Base-by-base conservation (phyloP, 2,113 vertebrate species). In the Thunnus thynnus region DNA sequence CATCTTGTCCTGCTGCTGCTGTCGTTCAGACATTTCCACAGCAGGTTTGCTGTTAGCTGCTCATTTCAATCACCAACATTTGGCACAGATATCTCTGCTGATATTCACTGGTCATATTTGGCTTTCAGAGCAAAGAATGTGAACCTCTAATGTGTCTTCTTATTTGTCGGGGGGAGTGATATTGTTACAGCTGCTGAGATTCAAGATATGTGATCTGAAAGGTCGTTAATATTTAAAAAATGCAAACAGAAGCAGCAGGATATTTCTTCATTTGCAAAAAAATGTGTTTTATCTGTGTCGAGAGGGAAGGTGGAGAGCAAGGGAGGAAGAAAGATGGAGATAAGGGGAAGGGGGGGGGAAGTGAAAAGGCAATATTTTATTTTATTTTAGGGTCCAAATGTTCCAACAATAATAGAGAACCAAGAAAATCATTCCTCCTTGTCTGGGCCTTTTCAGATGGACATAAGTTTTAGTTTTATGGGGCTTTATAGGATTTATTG, bases 181-280 rank as follows among this genome's bases (percentile, higher is more conserved):
- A 27, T 22, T 58, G 14, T 25, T 44, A 11, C 18, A 17, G 48
- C 25, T 56, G 27, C 27, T 44, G 74, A 14, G 30, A 55, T 78
- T 54, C 18, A 67, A 72, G 27, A 63, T 60, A 61, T 79, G 80
- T 69, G 85, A 83, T 84, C 75, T 76, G 32, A 66, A 52, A 51
- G n/a, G 62, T 54, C 62, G 65, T 88, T 85, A 89, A 87, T 88
- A 86, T 73, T 91, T 86, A 87, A 89, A 47, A 78, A 84, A 76
- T 27, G 58, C 69, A 74, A 50, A 74, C 81, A 63, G 69, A 65
- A 82, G 2, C 78, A 89, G 81, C 80, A 47, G 77, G 85, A 47
- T 17, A 3, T 56, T 52, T 77, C 55, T 83, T 56, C 36, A 14
- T 60, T 70, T 50, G 41, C 22, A 22, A 22, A 22, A 22, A 22